These are phyloP conservation scores for Delia radicum DNA, from an alignment of 1,140 invertebrate species.

Conservation along the genomic window DNA sequence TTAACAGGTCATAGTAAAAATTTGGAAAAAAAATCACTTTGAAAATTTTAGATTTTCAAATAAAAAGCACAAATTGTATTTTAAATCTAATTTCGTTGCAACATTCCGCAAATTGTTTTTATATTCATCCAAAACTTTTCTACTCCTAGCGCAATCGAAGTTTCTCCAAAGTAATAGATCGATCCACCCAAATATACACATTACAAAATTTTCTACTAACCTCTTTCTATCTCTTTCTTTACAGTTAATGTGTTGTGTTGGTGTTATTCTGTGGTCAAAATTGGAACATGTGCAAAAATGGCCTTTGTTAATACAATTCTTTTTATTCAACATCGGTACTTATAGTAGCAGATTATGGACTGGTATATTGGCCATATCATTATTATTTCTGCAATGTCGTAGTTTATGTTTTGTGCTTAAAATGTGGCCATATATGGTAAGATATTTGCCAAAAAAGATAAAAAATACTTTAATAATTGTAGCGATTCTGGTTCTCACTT, in stretches of 20 bases:
- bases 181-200: too few species aligned
- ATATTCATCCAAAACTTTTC: too few species aligned
- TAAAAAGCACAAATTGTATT: too few species aligned
- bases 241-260: constrained; percentile 64
- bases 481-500: background rate
- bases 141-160: too few species aligned
- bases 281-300: constrained; percentile 57
- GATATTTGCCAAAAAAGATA: too few species aligned
- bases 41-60: too few species aligned
- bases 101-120: too few species aligned
- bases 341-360: constrained; percentile 83
- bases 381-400: constrained; percentile 80
- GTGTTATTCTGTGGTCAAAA: constrained; percentile 70
- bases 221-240: constrained; percentile 18
- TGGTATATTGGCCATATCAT: constrained; percentile 72
- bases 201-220: background rate
- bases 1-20: too few species aligned
- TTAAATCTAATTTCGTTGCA: too few species aligned
- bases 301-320: constrained; percentile 70
- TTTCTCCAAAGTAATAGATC: too few species aligned
- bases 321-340: constrained; percentile 71
- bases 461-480: too few species aligned
- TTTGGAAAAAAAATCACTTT: too few species aligned
- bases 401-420: constrained; percentile 78
- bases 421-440: constrained; percentile 62